phyloP scores from a whole-genome alignment of 2,888 invertebrate genomes.

The Meganola albula region DNA sequence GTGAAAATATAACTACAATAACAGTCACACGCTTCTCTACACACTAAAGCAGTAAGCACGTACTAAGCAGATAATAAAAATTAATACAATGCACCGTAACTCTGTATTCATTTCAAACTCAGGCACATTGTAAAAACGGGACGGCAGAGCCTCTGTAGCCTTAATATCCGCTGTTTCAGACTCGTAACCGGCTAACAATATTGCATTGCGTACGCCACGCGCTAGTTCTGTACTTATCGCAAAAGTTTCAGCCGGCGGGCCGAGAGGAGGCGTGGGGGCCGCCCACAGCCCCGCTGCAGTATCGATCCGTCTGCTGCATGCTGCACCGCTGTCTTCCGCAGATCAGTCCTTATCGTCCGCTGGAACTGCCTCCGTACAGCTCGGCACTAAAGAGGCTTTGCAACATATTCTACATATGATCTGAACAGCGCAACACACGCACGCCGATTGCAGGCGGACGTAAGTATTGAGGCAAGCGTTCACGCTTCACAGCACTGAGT shows the following conservation, averaged over 20 bases:
- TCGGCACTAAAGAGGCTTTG: constrained; percentile 57
- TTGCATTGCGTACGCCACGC: constrained; percentile 76
- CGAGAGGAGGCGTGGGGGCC: constrained; percentile 28
- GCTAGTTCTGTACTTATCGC: constrained; percentile 77
- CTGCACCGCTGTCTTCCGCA: constrained; percentile 74
- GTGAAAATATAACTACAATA: constrained; percentile 3
- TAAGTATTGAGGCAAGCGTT: constrained; percentile 41
- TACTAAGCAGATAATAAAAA: constrained; percentile 45
- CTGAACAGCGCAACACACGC: constrained; percentile 49
- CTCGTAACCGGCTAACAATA: constrained; percentile 76
- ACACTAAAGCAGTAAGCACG: constrained; percentile 27
- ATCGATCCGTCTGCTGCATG: constrained; percentile 75
- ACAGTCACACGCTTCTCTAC: constrained; percentile 16
- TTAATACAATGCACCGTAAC: constrained; percentile 59
- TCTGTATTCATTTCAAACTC: constrained; percentile 62
- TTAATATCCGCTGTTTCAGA: constrained; percentile 75
- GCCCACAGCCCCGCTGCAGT: constrained; percentile 52
- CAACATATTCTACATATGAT: constrained; percentile 39
- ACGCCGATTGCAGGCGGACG: constrained; percentile 40
- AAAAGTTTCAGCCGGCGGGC: constrained; percentile 70
- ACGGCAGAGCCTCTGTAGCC: constrained; percentile 60
- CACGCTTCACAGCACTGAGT: constrained; percentile 48
- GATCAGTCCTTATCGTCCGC: constrained; percentile 73
- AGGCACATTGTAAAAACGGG: constrained; percentile 65
- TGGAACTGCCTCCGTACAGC: constrained; percentile 52